Evolutionary conservation across 2,797 vertebrate species (phyloP).

Genomic region (Phataginus tetradactyla): DNA sequence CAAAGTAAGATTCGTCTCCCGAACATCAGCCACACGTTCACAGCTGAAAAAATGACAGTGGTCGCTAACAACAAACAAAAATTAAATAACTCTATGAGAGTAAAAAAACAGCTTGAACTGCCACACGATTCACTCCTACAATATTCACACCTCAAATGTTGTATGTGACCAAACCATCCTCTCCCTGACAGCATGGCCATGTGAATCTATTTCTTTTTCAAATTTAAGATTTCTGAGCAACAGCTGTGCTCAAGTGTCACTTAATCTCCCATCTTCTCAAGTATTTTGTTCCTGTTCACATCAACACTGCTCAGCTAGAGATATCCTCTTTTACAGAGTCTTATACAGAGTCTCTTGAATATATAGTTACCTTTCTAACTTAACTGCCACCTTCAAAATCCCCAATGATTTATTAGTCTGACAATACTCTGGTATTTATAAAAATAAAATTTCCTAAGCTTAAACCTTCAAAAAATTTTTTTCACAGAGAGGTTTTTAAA

Average conservation of each 20-base stretch:
- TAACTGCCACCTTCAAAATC: slow-evolving; percentile 18
- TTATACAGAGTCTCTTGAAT: not conserved
- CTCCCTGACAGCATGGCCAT: not conserved
- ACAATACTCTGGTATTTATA: slow-evolving; percentile 58
- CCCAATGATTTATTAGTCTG: slow-evolving; percentile 70
- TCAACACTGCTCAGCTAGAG: not conserved
- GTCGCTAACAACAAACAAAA: slow-evolving; percentile 80
- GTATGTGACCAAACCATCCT: rapidly evolving
- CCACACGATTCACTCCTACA: slow-evolving; percentile 49
- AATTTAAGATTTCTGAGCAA: slow-evolving; percentile 34
- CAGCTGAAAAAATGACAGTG: slow-evolving; percentile 79
- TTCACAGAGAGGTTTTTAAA: slow-evolving; percentile 44
- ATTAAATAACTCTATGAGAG: slow-evolving; percentile 86
- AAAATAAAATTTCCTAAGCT: slow-evolving; percentile 58
- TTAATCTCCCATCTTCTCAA: not conserved
- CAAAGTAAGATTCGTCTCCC: slow-evolving; percentile 84
- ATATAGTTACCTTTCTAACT: not conserved
- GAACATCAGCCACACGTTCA: slow-evolving; percentile 80
- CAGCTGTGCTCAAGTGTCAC: not conserved
- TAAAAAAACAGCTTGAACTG: slow-evolving; percentile 84
- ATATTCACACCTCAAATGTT: not conserved
- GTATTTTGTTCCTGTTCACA: slow-evolving; percentile 60
- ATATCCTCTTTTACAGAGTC: not conserved
- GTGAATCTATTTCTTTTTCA: not conserved
- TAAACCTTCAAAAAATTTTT: slow-evolving; percentile 9